A percentile compares a stretch with the other conserved stretches of the same genome.
Conservation (phyloP, 2,113 vertebrate genomes). For the Rhodinocichla rosea region DNA sequence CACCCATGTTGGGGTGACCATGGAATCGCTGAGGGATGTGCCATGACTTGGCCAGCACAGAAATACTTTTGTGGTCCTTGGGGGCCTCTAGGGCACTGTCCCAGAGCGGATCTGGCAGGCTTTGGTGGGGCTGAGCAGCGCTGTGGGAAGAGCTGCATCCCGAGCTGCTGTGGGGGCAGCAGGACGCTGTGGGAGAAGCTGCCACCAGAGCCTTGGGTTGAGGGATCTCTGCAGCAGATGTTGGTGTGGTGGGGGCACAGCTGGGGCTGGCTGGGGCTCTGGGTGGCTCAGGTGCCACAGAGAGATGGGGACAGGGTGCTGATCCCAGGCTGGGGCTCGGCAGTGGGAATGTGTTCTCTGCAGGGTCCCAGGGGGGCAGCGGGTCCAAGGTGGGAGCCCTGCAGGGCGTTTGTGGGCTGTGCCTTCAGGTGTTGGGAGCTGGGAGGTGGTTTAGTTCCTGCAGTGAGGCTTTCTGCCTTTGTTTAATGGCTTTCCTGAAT, state of each 20-base stretch:
- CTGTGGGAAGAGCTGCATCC: background rate
- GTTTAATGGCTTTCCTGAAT: background rate
- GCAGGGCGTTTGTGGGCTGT: background rate
- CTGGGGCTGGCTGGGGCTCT: rapidly evolving
- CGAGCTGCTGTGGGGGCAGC: background rate
- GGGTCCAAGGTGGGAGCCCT: background rate
- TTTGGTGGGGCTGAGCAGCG: background rate
- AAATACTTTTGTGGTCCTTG: background rate
- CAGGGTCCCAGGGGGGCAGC: rapidly evolving
- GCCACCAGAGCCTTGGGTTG: rapidly evolving
- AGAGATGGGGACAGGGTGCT: rapidly evolving
- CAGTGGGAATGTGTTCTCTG: rapidly evolving
- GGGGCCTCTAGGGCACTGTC: background rate
- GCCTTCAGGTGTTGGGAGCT: background rate
- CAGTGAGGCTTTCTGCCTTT: background rate
- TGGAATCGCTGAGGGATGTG: rapidly evolving
- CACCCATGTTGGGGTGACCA: rapidly evolving
- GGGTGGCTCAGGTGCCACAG: background rate
- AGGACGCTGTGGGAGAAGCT: background rate
- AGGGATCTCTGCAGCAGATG: background rate
- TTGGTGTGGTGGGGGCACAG: background rate
- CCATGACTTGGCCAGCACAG: background rate
- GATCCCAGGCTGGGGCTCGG: rapidly evolving
- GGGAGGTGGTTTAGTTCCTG: background rate
- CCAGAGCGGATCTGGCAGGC: background rate